Base-by-base conservation (phyloP, 2,888 invertebrate species). In the Xestia rhomboidea region DNA sequence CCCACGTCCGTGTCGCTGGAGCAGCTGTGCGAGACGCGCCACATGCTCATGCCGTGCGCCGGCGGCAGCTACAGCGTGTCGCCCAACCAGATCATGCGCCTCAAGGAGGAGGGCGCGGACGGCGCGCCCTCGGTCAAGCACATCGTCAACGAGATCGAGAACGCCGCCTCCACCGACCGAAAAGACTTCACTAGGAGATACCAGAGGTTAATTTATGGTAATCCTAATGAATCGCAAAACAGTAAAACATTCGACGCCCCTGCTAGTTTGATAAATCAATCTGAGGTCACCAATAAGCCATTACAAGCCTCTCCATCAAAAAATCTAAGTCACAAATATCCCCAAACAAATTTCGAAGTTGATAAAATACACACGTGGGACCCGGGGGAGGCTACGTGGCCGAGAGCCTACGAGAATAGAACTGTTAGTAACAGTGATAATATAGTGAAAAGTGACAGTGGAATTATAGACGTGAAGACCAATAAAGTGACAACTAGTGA, bases 51-150 rank as follows among this genome's bases (percentile, higher is more conserved):
- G 97, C 98, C 98, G 2, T 98, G 98, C 92, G 98, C 98, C 89
- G 98, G 98, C 93, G 99, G 99, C 57, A 98, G 98, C 87, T 99
- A 99, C 95, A 98, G 98, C 93, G 99, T 99, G 46, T 99, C 99
- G 67, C 99, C 98, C 89, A 99, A 99, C 94, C 98, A 98, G 97
- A 98, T 99, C 90, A 98, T 99, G 83, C 98, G 98, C 89, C 97
- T 99, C 86, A 98, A 98, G 86, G 97, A 97, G 86, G 97, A 97
- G 82, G 97, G 97, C 74, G 95, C 96, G 86, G 97, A 97, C 82
- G 97, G 96, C 73, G 95, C 96, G 68, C 96, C 97, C 41, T 97
- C 97, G 41, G 98, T 98, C 75, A 98, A 98, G 88, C 98, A 98
- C 88, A 97, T 98, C 88, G 98, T 98, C 62, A 97, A 97, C 92